Evolutionary conservation across 1,140 invertebrate species (phyloP), one percentile per base, ranked within the genome.

Genomic region (Dinoponera quadriceps): DNA sequence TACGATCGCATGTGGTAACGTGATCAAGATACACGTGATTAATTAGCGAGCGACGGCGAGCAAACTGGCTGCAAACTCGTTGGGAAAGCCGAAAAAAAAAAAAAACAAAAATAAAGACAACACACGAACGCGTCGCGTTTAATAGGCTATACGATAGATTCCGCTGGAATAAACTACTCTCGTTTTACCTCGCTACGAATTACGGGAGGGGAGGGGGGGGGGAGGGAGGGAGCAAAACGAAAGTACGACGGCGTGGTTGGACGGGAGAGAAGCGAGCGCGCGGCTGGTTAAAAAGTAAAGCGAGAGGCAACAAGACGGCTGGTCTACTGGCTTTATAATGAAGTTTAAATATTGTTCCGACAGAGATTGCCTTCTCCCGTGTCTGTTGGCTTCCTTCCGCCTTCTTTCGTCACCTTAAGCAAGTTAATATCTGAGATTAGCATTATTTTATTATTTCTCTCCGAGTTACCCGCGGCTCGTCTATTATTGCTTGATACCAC

Each of bases 321-420:
- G 51, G 60, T 69, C 38, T 63, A 49, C 74, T 78, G 71, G 69
- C 71, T 87, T 78, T 69, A 83, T 85, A 82, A 87, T 87, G 69
- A 63, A 86, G 84, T 88, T 83, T 85, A 88, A 88, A 88, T 88
- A 88, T 86, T 81, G 86, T 86, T 75, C 66, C 82, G 75, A 73
- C 71, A 78, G 82, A 84, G 82, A 80, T 63, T 66, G 63, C 72
- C 55, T 59, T 86, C 75, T 59, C 48, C 57, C 75, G 63, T 57
- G 75, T 78, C 75, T 55, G 75, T 57, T 69, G 75, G 65, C 75
- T 78, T 78, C 63, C n/a, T 69, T 55, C 63, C 65, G 75, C 62
- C 38, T 80, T 80, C 65, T 80, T 71, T 80, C 75, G 65, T 80
- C 75, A 33, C 54, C 27, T 22, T 57, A 51, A 60, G 62, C 51